A percentile compares a stretch with the other conserved stretches of the same genome.
phyloP scores from a whole-genome alignment of 2,113 vertebrate species.

The Pelobates fuscus region DNA sequence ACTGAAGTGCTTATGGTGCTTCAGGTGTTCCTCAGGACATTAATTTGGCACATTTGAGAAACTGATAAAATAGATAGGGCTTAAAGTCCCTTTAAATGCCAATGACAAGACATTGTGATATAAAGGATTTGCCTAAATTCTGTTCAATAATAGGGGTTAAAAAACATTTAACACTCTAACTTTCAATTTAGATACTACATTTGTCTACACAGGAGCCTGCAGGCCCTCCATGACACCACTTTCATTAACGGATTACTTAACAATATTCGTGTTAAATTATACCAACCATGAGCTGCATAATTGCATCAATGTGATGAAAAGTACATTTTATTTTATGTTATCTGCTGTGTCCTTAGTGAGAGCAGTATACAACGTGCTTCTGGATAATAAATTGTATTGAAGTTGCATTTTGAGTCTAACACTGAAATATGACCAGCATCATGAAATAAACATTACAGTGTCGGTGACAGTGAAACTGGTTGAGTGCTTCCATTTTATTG shows the following conservation, averaged over 20 bases:
- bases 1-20: too few species aligned
- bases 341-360: neutral
- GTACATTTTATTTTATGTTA: neutral
- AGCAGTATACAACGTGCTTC: neutral
- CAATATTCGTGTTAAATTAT: neutral
- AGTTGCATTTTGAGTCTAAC: conserved; percentile 13
- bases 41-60: too few species aligned
- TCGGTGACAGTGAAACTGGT: conserved; percentile 9
- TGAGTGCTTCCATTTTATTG: conserved; percentile 26
- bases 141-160: too few species aligned
- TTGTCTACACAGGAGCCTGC: too few species aligned
- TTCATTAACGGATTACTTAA: neutral
- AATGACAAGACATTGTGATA: too few species aligned
- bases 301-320: neutral
- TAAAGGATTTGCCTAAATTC: too few species aligned
- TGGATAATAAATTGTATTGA: neutral
- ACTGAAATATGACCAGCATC: conserved; percentile 4
- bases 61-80: too few species aligned
- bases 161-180: too few species aligned
- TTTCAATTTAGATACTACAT: too few species aligned
- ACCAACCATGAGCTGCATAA: neutral
- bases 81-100: too few species aligned
- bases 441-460: conserved; percentile 27
- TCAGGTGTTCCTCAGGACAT: too few species aligned
- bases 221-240: too few species aligned